phyloP scores from a whole-genome alignment of 2,113 vertebrate species.

The Odontophorus gujanensis region DNA sequence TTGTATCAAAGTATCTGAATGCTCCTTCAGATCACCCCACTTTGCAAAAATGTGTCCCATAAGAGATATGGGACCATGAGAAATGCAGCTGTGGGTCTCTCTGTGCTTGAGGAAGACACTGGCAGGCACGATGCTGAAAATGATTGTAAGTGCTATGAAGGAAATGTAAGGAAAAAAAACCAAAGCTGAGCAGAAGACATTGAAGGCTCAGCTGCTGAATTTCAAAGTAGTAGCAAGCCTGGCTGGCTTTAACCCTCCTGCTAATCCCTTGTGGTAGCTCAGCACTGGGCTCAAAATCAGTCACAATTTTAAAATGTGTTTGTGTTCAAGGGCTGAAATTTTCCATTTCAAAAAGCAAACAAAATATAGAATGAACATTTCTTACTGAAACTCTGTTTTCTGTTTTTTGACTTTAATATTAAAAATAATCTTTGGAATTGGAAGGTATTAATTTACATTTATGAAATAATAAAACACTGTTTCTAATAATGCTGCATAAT shows the following conservation, averaged over 20 bases:
- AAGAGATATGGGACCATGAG: neutral
- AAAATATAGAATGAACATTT: neutral
- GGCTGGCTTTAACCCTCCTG: neutral
- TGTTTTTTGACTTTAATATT: neutral
- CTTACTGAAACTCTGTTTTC: neutral
- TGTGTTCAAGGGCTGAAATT: neutral
- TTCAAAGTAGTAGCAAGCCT: neutral
- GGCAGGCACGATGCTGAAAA: neutral
- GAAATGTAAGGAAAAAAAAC: neutral
- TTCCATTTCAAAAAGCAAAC: neutral
- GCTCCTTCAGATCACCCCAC: neutral
- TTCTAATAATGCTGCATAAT: neutral
- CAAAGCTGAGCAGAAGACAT: neutral
- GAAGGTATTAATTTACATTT: neutral
- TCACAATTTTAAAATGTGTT: neutral
- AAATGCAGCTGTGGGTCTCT: neutral
- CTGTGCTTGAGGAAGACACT: neutral
- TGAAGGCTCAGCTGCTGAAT: neutral
- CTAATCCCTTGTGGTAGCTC: neutral
- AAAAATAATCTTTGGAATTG: neutral
- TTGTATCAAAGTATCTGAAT: neutral
- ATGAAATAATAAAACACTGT: neutral
- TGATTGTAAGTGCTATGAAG: neutral
- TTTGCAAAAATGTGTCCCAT: neutral
- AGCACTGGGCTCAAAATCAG: neutral